Evolutionary conservation across 2,113 vertebrate genomes (phyloP), one percentile per base, ranked within the genome.

Genomic region (Xenopus laevis): DNA sequence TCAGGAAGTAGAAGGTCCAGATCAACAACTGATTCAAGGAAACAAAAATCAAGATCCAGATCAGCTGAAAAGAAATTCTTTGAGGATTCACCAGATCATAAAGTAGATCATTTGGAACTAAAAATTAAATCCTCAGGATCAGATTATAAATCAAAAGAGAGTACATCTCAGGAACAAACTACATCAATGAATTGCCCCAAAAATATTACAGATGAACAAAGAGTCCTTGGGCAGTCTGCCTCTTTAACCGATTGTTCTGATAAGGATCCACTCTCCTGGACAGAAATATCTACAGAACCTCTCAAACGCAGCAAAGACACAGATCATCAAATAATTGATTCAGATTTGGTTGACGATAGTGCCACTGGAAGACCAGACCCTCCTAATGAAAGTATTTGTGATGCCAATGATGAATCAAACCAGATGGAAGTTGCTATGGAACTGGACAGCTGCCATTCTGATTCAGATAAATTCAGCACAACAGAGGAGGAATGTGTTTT

Each of bases 1-100:
- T 40, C 7, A 46, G 33, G 20, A 23, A 47, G 59, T 23, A 52
- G 13, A 33, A 65, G 60, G 9, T 69, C 11, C 0, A 60, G 80
- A 46, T 66, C 69, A 71, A 3, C 40, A 1, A 72, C 80, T 59
- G 20, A 79, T 33, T 6, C 46, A 9, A 4, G 7, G 9, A 11
- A 27, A 2, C 23, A 13, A 16, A 58, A 61, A 6, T 10, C n/a
- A 27, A 71, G 44, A 13, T 73, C 71, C 18, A 52, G 59, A 30
- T 74, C 21, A 60, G 58, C 20, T 60, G 4, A 9, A 23, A 60
- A 27, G 23, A 27, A 55, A 4, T 9, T 3, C 16, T 55, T 1
- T n/a, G 17, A 55, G 7, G 16, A 5, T 47, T 17, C 21, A 23
- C 27, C 45, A 55, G 53, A 55, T 50, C 6, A n/a, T 16, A 55